A percentile compares a stretch with the other conserved stretches of the same genome.
Conservation (phyloP, 2,888 invertebrate species). For the Ferrisia virgata region DNA sequence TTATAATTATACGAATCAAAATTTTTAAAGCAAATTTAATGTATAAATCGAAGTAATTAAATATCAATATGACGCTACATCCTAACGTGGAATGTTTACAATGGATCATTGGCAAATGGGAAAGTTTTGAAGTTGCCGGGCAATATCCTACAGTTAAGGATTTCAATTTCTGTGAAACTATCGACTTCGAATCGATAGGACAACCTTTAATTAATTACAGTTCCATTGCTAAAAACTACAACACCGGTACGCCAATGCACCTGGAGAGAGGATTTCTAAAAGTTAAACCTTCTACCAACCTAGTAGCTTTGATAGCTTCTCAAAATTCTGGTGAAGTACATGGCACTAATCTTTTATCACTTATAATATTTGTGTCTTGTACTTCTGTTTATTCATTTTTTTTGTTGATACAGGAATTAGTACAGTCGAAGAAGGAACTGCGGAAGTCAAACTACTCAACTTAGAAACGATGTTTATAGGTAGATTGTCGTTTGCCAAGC, state of each 20-base stretch:
- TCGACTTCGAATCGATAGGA: neutral
- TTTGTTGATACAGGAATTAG: neutral
- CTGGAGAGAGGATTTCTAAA: neutral
- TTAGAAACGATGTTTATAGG: neutral
- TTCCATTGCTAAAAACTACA: neutral
- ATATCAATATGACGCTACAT: neutral
- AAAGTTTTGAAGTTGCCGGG: neutral
- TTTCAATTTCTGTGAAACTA: neutral
- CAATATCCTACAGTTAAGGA: neutral
- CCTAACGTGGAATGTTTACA: neutral
- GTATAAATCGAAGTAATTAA: too few species aligned
- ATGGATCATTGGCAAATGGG: conserved; percentile 12
- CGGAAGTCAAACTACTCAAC: neutral
- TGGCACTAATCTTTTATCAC: neutral
- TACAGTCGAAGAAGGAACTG: neutral
- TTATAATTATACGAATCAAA: too few species aligned
- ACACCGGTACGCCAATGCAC: neutral
- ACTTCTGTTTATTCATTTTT: neutral
- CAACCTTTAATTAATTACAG: neutral
- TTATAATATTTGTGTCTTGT: neutral
- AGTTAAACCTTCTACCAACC: neutral
- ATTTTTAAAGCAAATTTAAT: too few species aligned
- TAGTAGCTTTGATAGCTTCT: neutral
- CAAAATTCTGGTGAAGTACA: neutral
- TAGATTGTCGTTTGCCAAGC: neutral